phyloP scores from a whole-genome alignment of 2,888 invertebrate species.

The Acanthosepion pharaonis region DNA sequence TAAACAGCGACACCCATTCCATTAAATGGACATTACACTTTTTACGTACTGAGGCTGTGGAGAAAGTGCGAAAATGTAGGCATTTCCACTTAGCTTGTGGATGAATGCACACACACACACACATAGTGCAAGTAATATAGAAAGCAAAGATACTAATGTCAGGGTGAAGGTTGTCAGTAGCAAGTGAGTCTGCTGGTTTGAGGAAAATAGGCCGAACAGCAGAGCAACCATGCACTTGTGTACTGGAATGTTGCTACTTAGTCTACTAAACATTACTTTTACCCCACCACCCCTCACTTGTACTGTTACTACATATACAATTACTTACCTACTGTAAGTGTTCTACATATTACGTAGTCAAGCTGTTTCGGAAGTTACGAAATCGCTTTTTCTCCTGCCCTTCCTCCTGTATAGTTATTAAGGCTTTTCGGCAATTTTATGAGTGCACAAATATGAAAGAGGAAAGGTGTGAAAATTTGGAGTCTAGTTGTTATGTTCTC shows the following conservation, averaged over 20 bases:
- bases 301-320: background rate
- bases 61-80: background rate
- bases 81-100: background rate
- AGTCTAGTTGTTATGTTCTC: background rate
- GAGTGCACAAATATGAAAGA: background rate
- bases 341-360: background rate
- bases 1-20: background rate
- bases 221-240: background rate
- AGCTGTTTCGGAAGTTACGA: constrained; percentile 11
- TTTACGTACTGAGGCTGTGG: background rate
- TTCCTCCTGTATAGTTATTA: background rate
- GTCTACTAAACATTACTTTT: background rate
- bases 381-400: background rate
- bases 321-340: background rate
- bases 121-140: background rate
- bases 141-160: background rate
- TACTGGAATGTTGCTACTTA: background rate
- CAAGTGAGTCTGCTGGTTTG: background rate
- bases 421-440: background rate
- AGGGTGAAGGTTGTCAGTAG: constrained; percentile 14
- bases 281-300: background rate
- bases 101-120: too few relatives aligned
- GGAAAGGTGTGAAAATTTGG: background rate
- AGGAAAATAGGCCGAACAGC: background rate
- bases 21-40: background rate